phyloP scores from a whole-genome alignment of 1,140 invertebrate species.

The Bombus superbus region DNA sequence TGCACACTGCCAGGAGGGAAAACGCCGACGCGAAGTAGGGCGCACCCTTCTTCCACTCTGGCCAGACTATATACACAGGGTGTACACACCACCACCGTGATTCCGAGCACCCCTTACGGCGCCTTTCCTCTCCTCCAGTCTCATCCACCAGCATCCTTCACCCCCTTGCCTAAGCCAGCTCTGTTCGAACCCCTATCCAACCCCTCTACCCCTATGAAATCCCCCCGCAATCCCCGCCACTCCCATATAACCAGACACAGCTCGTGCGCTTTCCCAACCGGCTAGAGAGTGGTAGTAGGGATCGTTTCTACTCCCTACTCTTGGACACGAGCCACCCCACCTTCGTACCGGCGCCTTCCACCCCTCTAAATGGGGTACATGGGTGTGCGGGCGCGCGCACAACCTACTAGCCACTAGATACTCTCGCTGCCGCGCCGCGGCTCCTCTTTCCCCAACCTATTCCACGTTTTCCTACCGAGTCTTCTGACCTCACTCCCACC shows the following conservation, averaged over 20 bases:
- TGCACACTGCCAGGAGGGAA: constrained; percentile 66
- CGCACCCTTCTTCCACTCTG: constrained; percentile 76
- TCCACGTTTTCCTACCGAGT: constrained; percentile 54
- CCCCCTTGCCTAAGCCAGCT: constrained; percentile 25
- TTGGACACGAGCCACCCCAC: constrained; percentile 35
- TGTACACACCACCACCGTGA: constrained; percentile 65
- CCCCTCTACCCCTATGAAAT: neutral
- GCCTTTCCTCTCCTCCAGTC: constrained; percentile 24
- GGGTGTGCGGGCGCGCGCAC: constrained; percentile 47
- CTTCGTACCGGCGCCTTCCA: constrained; percentile 43
- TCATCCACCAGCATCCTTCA: constrained; percentile 48
- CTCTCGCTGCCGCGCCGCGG: constrained; percentile 20
- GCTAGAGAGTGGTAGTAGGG: constrained; percentile 43
- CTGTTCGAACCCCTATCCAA: constrained; percentile 6
- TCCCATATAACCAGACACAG: constrained; percentile 36
- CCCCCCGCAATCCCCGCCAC: constrained; percentile 47
- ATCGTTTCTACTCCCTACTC: constrained; percentile 55
- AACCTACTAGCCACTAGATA: constrained; percentile 34
- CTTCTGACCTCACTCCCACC: constrained; percentile 47
- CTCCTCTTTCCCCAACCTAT: constrained; percentile 34
- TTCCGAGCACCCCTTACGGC: constrained; percentile 53
- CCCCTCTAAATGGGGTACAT: constrained; percentile 55
- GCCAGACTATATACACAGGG: constrained; percentile 62
- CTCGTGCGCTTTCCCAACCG: constrained; percentile 55
- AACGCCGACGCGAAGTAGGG: constrained; percentile 76